These are phyloP conservation scores for Dasypogon diadema DNA, from an alignment of 2,888 invertebrate species.

Conservation along the genomic window DNA sequence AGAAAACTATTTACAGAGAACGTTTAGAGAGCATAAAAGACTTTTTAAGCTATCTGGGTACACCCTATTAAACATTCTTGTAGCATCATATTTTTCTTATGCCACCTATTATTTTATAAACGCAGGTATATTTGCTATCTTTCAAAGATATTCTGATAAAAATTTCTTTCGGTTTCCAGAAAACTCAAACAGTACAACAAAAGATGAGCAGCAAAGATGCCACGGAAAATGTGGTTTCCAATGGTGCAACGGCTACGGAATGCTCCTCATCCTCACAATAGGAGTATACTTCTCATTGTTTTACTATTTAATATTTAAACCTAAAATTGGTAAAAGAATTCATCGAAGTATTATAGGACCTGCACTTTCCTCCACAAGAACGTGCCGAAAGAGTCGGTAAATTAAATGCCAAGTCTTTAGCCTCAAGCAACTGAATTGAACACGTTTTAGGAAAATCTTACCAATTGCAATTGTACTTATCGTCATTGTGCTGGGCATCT, in stretches of 20 bases:
- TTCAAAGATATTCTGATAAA: neutral
- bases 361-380: conserved; percentile 60
- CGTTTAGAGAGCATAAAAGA: conserved; percentile 26
- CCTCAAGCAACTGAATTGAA: too few relatives aligned
- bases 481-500: conserved; percentile 71
- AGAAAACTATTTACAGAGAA: neutral
- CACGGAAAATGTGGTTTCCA: conserved; percentile 62
- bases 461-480: conserved; percentile 68
- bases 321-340: conserved; percentile 70
- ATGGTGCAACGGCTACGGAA: conserved; percentile 79
- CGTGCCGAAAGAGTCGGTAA: conserved; percentile 66
- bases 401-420: too few relatives aligned
- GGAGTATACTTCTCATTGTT: conserved; percentile 74
- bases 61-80: conserved; percentile 60
- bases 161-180: conserved; percentile 35
- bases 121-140: conserved; percentile 59
- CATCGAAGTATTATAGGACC: conserved; percentile 39
- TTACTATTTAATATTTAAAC: conserved; percentile 76
- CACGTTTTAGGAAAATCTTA: conserved; percentile 69
- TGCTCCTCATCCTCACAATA: conserved; percentile 75
- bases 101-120: conserved; percentile 64
- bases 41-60: conserved; percentile 57
- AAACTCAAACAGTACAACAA: neutral
- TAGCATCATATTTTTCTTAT: conserved; percentile 64
- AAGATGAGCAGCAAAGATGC: conserved; percentile 50